Evolutionary conservation across 2,797 vertebrate genomes (phyloP), one percentile per base, ranked within the genome.

Genomic region (Acomys russatus): DNA sequence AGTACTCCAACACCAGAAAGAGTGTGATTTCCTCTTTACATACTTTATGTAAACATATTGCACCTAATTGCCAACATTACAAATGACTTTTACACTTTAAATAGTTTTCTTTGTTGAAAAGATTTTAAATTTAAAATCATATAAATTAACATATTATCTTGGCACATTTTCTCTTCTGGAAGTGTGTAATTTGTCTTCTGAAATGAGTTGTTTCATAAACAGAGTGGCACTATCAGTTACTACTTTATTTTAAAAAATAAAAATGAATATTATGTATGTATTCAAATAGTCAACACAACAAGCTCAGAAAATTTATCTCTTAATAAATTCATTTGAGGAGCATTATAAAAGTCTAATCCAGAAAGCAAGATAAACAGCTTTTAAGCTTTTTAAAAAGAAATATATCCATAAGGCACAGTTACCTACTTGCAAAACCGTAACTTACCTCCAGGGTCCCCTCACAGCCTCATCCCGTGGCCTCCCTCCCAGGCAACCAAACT

Each of bases 1-100:
- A 85, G 25, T 8, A 76, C 1, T 92, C 35, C 63, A 79, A 87
- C 33, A 20, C 77, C 10, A 10, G 73, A 38, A 54, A 9, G 18
- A 92, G 59, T 94, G n/a, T 80, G 73, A 94, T 56, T 96, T 88
- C 96, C 18, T 96, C 84, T 44, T 94, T 71, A 18, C 49, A 33
- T 64, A 49, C 35, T 83, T 93, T 33, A 79, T 33, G 88, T 66
- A 91, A 91, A 88, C 17, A 95, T 9, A 76, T 25, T 86, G 10
- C 1, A 51, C 12, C 28, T 82, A 80, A 84, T 97, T 84, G 64
- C 18, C 18, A 35, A 30, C 35, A 2, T 83, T 77, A 68, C 4
- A 33, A 71, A n/a, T 70, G 71, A 33, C 18, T 20, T 94, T 68
- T 25, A 91, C 28, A 90, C 88, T 95, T 92, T 61, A 15, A 93